Conservation (phyloP, 2,113 vertebrate species). For the Odocoileus virginianus region DNA sequence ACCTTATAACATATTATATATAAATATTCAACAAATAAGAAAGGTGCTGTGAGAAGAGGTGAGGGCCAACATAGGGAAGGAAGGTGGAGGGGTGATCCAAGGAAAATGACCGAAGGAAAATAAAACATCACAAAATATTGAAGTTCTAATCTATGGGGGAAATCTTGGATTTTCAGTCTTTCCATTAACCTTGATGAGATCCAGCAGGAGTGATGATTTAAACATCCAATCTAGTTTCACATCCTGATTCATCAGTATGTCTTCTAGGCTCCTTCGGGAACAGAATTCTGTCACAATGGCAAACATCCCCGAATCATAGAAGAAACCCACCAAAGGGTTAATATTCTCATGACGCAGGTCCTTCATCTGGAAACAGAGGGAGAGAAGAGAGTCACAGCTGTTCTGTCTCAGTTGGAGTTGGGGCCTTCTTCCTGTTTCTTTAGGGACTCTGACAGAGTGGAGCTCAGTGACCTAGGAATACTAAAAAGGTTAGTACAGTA, state of each 20-base stretch:
- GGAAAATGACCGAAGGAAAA: neutral
- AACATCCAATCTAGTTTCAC: conserved; percentile 97
- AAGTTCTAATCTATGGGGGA: conserved; percentile 2
- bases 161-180: conserved; percentile 20
- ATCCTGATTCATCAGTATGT: conserved; percentile 90
- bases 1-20: neutral
- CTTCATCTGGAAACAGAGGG: conserved; percentile 87
- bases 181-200: conserved; percentile 91
- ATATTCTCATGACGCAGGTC: conserved; percentile 92
- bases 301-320: conserved; percentile 87
- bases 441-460: neutral
- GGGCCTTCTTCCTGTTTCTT: neutral
- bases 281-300: conserved; percentile 92
- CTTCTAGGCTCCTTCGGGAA: conserved; percentile 91
- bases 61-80: neutral
- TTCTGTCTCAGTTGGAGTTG: neutral
- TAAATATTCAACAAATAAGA: neutral
- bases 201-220: conserved; percentile 92
- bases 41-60: neutral
- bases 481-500: neutral
- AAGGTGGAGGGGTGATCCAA: neutral
- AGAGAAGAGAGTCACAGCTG: neutral
- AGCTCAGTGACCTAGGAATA: neutral
- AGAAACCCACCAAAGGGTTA: conserved; percentile 92
- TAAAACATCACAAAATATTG: neutral